Evolutionary conservation across 2,113 vertebrate species (phyloP).

Genomic region (Dasyornis broadbenti): DNA sequence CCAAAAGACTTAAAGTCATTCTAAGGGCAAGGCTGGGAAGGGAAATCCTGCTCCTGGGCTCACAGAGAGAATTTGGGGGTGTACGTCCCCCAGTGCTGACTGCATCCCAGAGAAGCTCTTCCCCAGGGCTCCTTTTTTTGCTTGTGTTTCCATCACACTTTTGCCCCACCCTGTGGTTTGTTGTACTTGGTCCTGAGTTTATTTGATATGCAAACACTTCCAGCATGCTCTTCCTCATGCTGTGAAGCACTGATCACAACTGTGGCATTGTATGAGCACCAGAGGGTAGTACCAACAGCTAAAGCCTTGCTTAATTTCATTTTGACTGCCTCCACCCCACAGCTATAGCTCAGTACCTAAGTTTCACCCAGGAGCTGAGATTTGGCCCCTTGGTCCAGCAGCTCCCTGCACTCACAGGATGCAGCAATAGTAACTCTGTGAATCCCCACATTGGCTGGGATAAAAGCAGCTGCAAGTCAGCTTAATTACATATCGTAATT

Average conservation of each 20-base stretch:
- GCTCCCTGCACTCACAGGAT: not conserved
- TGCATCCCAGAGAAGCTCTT: not conserved
- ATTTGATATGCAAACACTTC: not conserved
- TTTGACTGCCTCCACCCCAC: not conserved
- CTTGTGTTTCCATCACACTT: not conserved
- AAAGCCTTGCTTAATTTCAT: not conserved
- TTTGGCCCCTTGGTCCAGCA: not conserved
- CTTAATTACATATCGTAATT: accelerated
- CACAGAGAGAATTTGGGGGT: not conserved
- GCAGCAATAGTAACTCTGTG: not conserved
- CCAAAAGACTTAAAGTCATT: not conserved
- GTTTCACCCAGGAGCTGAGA: not conserved
- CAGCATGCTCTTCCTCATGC: not conserved
- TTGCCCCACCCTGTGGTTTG: not conserved
- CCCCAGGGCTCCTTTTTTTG: not conserved
- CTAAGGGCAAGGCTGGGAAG: accelerated
- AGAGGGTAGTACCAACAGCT: accelerated
- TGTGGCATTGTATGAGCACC: not conserved
- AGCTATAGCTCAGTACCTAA: not conserved
- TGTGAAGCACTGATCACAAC: not conserved
- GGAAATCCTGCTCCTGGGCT: not conserved
- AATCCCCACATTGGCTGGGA: no score
- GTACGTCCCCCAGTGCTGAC: not conserved
- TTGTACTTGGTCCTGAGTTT: not conserved
- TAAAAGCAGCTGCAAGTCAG: not conserved